A percentile compares a stretch with the other conserved stretches of the same genome.
Conservation (phyloP, 2,797 vertebrate genomes). For the Phalloptychus januarius region DNA sequence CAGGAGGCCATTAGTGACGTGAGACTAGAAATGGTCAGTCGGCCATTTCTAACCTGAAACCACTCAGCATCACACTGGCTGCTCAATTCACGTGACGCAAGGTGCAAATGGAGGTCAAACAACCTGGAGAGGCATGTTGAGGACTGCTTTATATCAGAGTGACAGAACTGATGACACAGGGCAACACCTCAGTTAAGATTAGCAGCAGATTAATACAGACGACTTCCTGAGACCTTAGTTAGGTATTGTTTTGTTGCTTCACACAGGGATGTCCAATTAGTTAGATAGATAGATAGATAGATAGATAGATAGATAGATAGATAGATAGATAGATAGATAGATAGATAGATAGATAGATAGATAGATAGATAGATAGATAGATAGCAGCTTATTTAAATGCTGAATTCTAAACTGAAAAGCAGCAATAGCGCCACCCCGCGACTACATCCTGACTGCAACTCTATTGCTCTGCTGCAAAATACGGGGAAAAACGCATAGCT, state of each 20-base stretch:
- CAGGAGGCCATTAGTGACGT: not conserved
- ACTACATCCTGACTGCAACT: constrained; percentile 2
- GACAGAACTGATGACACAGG: not conserved
- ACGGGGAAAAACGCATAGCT: constrained; percentile 8
- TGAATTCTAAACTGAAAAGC: constrained; percentile 2
- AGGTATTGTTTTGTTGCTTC: not conserved
- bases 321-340: not conserved
- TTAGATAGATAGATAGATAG: constrained; percentile 3
- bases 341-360: not conserved
- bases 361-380: constrained; percentile 2
- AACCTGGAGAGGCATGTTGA: not conserved
- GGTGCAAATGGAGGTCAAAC: not conserved
- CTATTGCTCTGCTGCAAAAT: constrained; percentile 35
- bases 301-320: not conserved
- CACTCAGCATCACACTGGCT: not conserved
- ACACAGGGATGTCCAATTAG: not conserved
- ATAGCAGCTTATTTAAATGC: not conserved
- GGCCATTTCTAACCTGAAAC: not conserved
- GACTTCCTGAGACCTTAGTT: not conserved
- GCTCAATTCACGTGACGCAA: not conserved
- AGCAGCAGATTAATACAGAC: not conserved
- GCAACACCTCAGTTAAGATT: not conserved
- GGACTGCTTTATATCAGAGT: not conserved
- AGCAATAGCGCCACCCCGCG: constrained; percentile 64
- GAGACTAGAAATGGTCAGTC: not conserved